Evolutionary conservation across 2,888 invertebrate species (phyloP).

Genomic region (Spodoptera exigua): DNA sequence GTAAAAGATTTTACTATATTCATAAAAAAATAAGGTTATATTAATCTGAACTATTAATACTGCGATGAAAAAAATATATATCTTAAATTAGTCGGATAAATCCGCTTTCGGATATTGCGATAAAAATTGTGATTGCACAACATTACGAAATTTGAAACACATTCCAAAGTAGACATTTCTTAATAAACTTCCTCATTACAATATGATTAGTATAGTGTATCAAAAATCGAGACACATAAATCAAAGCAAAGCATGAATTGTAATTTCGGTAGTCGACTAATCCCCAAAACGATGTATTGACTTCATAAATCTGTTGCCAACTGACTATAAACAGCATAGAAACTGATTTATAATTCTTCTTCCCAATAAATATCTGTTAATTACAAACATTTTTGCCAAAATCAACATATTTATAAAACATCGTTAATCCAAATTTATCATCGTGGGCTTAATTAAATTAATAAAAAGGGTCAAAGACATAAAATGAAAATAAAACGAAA

Average conservation of each 20-base stretch:
- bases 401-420: conserved; percentile 56
- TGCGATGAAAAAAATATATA: too few relatives aligned
- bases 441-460: conserved; percentile 50
- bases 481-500: conserved; percentile 73
- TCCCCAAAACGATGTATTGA: conserved; percentile 47
- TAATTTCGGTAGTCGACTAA: conserved; percentile 50
- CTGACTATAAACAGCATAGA: conserved; percentile 29
- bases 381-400: conserved; percentile 47
- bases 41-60: too few relatives aligned
- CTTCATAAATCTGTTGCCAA: conserved; percentile 50
- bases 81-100: too few relatives aligned
- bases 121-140: conserved; percentile 26
- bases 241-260: conserved; percentile 39
- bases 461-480: conserved; percentile 59
- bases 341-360: conserved; percentile 47
- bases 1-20: too few relatives aligned
- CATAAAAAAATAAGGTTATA: too few relatives aligned
- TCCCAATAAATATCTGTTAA: conserved; percentile 47
- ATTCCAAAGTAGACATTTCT: conserved; percentile 37
- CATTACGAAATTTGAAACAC: conserved; percentile 35
- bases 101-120: neutral
- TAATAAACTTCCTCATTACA: conserved; percentile 43
- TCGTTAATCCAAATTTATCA: conserved; percentile 53
- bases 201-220: conserved; percentile 32
- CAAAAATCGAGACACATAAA: conserved; percentile 28